Evolutionary conservation across 2,113 vertebrate genomes (phyloP).

Genomic region (Laterallus jamaicensis): DNA sequence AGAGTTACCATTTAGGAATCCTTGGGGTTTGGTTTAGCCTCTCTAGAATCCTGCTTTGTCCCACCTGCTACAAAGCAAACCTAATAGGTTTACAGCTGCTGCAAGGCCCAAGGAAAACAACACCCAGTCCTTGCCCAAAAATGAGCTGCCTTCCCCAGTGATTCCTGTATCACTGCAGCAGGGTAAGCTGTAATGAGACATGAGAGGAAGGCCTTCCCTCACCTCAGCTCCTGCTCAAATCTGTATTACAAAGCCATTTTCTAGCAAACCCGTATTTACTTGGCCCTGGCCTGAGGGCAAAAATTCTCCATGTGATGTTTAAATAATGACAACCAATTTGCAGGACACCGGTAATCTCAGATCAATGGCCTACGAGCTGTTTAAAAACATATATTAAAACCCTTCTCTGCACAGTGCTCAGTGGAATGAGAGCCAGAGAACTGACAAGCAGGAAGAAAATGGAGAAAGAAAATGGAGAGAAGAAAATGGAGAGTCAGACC

Average conservation of each 20-base stretch:
- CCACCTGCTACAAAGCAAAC: conserved; percentile 1
- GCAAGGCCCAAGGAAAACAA: not conserved
- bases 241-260: conserved; percentile 34
- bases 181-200: not conserved
- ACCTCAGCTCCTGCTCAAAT: conserved; percentile 7
- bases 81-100: not conserved
- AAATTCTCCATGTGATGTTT: conserved; percentile 45
- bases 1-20: not conserved
- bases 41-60: not conserved
- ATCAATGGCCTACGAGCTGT: conserved; percentile 4
- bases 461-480: not conserved
- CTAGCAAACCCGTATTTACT: conserved; percentile 35
- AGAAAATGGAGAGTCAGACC: not conserved
- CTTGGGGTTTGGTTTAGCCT: not conserved
- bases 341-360: conserved; percentile 33
- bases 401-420: not conserved
- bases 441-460: not conserved
- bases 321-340: conserved; percentile 60
- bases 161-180: not conserved
- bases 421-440: not conserved
- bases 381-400: not conserved
- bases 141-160: not conserved
- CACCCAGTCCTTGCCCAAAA: not conserved
- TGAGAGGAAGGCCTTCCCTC: not conserved
- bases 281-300: conserved; percentile 30